Conservation (phyloP, 2,797 vertebrate species). For the Gastrophryne carolinensis region DNA sequence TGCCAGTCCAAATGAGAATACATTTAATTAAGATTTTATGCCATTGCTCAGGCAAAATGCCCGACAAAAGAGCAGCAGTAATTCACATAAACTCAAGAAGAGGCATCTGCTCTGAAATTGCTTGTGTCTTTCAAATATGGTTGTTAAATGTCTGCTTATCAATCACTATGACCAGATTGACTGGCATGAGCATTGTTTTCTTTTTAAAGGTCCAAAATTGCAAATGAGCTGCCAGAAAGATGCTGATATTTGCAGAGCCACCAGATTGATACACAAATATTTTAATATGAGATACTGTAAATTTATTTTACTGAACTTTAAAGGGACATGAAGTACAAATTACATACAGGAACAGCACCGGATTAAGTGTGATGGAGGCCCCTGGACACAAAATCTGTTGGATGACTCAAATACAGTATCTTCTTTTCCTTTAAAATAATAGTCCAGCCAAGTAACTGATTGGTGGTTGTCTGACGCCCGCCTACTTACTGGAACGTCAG, state of each 20-base stretch:
- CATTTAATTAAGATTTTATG: slow-evolving; percentile 30
- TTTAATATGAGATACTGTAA: too few relatives aligned
- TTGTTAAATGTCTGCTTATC: slow-evolving; percentile 27
- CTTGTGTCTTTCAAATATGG: not conserved
- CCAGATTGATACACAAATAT: not conserved
- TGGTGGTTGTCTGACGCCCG: too few relatives aligned
- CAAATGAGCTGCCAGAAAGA: slow-evolving; percentile 4
- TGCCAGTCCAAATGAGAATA: not conserved
- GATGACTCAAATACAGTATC: too few relatives aligned
- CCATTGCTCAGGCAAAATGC: slow-evolving; percentile 21
- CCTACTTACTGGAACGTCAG: too few relatives aligned
- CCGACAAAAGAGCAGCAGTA: slow-evolving; percentile 17
- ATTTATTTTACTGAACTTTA: too few relatives aligned
- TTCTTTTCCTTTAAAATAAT: too few relatives aligned
- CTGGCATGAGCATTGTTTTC: not conserved
- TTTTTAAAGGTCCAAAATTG: not conserved
- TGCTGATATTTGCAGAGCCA: not conserved
- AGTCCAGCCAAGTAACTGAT: too few relatives aligned
- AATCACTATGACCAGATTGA: slow-evolving; percentile 17
- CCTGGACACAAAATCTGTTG: too few relatives aligned
- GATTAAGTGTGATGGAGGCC: too few relatives aligned
- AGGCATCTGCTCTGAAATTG: slow-evolving; percentile 18
- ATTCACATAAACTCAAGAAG: not conserved
- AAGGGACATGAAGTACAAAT: too few relatives aligned
- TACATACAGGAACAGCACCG: too few relatives aligned